Base-by-base conservation (phyloP, 2,797 vertebrate species). In the Macropodus opercularis region DNA sequence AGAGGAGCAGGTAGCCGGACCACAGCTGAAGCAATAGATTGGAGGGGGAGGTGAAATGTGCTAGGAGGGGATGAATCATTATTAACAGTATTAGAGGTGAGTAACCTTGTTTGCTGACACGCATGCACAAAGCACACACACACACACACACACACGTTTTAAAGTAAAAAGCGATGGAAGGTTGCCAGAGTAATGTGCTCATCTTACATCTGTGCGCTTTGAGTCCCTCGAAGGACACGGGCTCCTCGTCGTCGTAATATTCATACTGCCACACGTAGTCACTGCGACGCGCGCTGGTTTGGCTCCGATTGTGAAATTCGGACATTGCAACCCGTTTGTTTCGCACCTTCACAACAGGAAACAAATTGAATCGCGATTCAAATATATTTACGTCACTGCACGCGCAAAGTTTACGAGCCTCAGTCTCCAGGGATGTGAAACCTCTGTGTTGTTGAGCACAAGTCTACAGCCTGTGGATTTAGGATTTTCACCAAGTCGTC, bases 231-330 rank as follows among this genome's bases (percentile, higher is more conserved):
- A 96, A 98, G 0, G 96, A 98, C 84, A 97, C 94, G 0, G 95
- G 96, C 71, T 92, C 95, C 0, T 92, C 95, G 0, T 96, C 95
- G 64, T 98, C 96, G 5, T 98, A 97, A 83, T 98, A 97, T 52
- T 98, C 95, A 0, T 96, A 98, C 65, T 96, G 94, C 96, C 95
- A 98, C 64, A 94, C 94, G 75, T 98, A 97, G 77, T 97, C 88
- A 22, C 87, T 81, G 81, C 85, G 87, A 50, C 77, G 85, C 11
- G 85, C 70, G 64, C 73, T 87, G 72, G 19, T 83, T 57, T 82
- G 80, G 76, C 85, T 91, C 63, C 81, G 81, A 73, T 91, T 91
- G 70, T 76, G 72, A 39, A 85, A 58, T 36, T 80, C 79, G 6
- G 84, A 85, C 90, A 91, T 89, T 47, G 83, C 79, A 36, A 42